phyloP scores from a whole-genome alignment of 2,113 vertebrate genomes.

The Hylia prasina region DNA sequence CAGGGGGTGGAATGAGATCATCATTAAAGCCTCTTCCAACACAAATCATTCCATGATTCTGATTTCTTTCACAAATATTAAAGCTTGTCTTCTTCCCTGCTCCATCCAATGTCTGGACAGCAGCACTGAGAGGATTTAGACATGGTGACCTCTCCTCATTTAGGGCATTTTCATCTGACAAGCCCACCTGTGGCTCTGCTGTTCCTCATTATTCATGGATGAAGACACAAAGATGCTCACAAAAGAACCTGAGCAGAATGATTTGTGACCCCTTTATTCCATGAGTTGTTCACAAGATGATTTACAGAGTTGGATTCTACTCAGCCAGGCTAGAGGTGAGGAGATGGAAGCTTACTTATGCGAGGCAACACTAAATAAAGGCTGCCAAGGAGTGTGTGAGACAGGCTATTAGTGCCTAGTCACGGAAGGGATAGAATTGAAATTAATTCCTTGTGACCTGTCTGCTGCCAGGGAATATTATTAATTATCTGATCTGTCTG shows the following conservation, averaged over 20 bases:
- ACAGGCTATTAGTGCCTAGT: background rate
- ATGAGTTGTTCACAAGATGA: background rate
- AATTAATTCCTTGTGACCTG: background rate
- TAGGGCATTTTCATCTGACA: background rate
- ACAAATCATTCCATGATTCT: background rate
- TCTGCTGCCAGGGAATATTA: background rate
- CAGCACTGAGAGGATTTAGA: background rate
- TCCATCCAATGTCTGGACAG: background rate
- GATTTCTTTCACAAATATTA: background rate
- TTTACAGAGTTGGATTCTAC: conserved; percentile 9
- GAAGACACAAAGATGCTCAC: background rate
- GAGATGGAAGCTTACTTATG: background rate
- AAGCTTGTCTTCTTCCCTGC: background rate
- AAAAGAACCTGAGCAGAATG: background rate
- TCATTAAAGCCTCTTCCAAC: background rate
- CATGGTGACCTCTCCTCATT: background rate
- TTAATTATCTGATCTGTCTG: background rate
- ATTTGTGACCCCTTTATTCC: background rate
- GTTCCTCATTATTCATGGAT: background rate
- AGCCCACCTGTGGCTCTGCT: background rate
- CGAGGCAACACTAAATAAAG: background rate
- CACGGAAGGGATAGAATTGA: background rate
- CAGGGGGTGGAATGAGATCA: background rate
- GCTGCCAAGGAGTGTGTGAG: background rate
- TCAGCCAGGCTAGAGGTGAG: background rate